Evolutionary conservation across 35 echinoderm and acorn worm species (phyloP), one percentile per base, ranked within the genome.

Genomic region (Apostichopus parvimensis): DNA sequence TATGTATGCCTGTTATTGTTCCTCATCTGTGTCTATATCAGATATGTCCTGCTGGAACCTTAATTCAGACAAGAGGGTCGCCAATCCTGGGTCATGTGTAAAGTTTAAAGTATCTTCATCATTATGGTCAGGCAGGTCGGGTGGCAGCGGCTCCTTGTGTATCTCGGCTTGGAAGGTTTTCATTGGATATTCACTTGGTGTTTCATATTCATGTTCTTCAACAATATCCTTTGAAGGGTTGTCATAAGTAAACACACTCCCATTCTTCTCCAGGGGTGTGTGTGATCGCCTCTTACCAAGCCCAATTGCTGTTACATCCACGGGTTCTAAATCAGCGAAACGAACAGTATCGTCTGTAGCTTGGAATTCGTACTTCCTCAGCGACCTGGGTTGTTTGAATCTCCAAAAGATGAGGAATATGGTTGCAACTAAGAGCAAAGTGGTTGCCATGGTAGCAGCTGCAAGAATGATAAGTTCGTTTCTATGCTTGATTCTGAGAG

Each of bases 331-430:
- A 59, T 93, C 94, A 54, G 96, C 94, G 92, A 98, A 98, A 18
- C 78, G n/a, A 55, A 92, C 88, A 8, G 96, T 95, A 70, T 98
- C 96, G 17, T 91, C 88, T 12, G 90, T 98, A 10, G 70, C 66
- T 72, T 96, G 90, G 58, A 98, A 98, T 57, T 98, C 94, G 18
- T 98, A 98, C 56, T 94, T 92, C 17, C 82, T 92, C 65, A 86
- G 91, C 1, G 79, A 81, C 64, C 76, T 94, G 6, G 97, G 97
- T 77, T 94, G 95, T 60, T 94, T 93, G 83, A 94, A 98, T 54
- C 90, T 71, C 97, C 97, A 98, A 23, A 94, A 83, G 54, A 98
- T 96, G 4, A 98, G 82, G 87, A 98, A 98, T 15, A 98, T 94
- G 0, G 94, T 92, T 17, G 93, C 94, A 25, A 98, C 87, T 20